phyloP scores from a whole-genome alignment of 1,140 invertebrate genomes.

The Brachionus koreanus region DNA sequence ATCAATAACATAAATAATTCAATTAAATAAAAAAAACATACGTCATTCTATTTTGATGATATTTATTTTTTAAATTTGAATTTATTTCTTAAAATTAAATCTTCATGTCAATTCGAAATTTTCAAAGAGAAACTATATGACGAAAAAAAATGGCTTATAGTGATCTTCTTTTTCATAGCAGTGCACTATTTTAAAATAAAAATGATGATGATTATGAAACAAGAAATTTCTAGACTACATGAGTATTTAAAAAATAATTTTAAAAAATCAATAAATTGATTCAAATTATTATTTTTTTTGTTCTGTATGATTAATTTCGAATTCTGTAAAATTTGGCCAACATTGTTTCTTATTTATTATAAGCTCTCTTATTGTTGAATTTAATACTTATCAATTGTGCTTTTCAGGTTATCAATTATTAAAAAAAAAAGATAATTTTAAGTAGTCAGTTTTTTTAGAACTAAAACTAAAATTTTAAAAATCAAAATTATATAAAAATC shows the following conservation, averaged over 20 bases:
- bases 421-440: background rate
- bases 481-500: no score
- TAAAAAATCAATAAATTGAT: no score
- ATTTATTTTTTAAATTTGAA: no score
- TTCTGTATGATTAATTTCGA: background rate
- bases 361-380: background rate
- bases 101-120: background rate
- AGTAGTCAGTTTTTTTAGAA: no score
- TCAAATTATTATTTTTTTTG: background rate
- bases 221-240: background rate
- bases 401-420: background rate
- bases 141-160: background rate
- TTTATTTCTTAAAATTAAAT: background rate
- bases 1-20: no score
- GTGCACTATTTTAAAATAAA: background rate
- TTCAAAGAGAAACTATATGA: no score
- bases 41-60: no score
- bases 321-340: background rate
- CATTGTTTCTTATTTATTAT: no score
- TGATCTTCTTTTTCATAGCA: background rate
- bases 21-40: no score
- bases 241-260: background rate
- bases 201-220: background rate
- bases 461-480: no score
- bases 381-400: background rate